Conservation (phyloP, 1,140 invertebrate genomes). For the Aporrectodea caliginosa region DNA sequence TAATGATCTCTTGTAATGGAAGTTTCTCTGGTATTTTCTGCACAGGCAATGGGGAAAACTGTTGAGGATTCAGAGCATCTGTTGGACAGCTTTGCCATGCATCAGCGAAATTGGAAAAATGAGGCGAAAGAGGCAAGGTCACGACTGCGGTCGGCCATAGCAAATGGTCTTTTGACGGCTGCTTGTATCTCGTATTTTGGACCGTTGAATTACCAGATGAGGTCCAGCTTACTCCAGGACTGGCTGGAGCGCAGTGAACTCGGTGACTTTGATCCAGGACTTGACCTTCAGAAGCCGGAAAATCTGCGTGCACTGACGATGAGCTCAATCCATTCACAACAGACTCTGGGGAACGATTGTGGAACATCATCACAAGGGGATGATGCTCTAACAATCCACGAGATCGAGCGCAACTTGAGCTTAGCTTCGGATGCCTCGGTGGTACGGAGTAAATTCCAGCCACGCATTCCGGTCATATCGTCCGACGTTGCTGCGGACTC, state of each 20-base stretch:
- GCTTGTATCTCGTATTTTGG: conserved; percentile 51
- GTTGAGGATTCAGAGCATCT: background rate
- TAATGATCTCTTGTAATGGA: background rate
- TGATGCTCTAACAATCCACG: background rate
- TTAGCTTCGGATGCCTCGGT: background rate
- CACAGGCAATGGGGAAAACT: background rate
- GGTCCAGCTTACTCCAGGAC: conserved; percentile 41
- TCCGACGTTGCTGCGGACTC: too few species aligned
- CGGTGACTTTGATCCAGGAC: conserved; percentile 36
- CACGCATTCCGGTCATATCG: background rate
- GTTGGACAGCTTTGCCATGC: background rate
- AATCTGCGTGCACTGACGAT: background rate
- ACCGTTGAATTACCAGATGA: conserved; percentile 46
- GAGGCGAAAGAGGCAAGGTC: background rate
- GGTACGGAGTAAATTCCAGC: background rate
- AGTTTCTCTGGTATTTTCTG: background rate
- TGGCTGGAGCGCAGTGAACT: conserved; percentile 41
- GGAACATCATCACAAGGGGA: background rate
- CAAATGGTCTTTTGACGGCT: conserved; percentile 38
- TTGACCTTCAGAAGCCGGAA: background rate
- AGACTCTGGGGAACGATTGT: background rate
- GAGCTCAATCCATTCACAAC: background rate
- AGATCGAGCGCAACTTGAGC: background rate
- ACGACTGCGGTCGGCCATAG: background rate
- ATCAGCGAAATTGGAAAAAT: background rate